Base-by-base conservation (phyloP, 2,888 invertebrate species). In the Itoplectis maculator region DNA sequence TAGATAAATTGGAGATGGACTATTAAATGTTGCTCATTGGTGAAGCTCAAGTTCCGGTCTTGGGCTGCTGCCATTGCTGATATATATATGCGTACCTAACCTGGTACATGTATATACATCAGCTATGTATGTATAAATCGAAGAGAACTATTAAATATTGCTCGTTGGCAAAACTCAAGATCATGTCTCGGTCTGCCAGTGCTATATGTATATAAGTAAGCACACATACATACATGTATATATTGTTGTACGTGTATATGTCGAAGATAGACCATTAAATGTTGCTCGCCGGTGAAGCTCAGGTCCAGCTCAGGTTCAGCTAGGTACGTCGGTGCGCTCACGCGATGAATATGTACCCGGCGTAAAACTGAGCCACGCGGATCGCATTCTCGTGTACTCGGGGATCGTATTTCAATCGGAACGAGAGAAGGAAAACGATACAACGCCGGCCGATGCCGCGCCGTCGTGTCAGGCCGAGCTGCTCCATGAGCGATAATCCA, bases 321-420 rank as follows among this genome's bases (percentile, higher is more conserved):
- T n/a, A n/a, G n/a, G n/a, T n/a, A n/a, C n/a, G n/a, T 18, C 23
- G 42, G 56, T 40, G 66, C 63, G 18, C 65, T 75, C 80, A 80
- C 80, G 80, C 80, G 80, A 80, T 80, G 29, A 3, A 29, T 29
- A 5, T 2, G 29, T 29, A 11, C 70, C 49, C 18, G 37, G 37
- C 18, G 66, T 2, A 35, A 49, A 68, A 49, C 35, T 7, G 29
- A 37, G 42, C 40, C 20, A 54, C 40, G n/a, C n/a, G 54, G 69
- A 68, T 56, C 56, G 45, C 13, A 20, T 15, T 23, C 70, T 42
- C 37, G 3, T 3, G 20, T 35, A 47, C 47, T 18, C 18, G 23
- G 76, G n/a, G 29, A 69, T 72, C 66, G 72, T 81, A 81, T 81
- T 81, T 72, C 70, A 76, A 76, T 76, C 49, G 70, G 76, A 81